Evolutionary conservation across 2,888 invertebrate genomes (phyloP).

Genomic region (Flabesymbios commensalis): DNA sequence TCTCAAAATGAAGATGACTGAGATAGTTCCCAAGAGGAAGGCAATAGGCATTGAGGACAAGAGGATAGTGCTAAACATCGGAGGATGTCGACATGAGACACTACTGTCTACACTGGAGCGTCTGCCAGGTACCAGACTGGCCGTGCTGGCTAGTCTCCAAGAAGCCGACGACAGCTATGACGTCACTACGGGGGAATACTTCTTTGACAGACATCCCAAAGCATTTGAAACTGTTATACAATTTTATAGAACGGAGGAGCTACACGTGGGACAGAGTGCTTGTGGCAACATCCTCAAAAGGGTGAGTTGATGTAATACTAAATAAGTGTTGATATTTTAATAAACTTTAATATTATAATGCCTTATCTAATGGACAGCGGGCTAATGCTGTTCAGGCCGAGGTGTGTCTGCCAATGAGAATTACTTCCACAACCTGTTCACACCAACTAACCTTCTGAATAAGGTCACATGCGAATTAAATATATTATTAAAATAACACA

Average conservation of each 20-base stretch:
- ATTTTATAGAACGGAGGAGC: constrained; percentile 54
- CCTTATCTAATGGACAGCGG: too few species aligned
- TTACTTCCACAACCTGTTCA: too few species aligned
- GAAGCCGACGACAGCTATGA: constrained; percentile 55
- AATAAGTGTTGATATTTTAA: too few species aligned
- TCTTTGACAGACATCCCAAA: constrained; percentile 57
- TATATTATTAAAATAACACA: too few species aligned
- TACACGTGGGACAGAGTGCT: constrained; percentile 54
- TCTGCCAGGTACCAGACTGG: constrained; percentile 51
- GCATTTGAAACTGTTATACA: constrained; percentile 54
- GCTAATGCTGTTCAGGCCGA: too few species aligned
- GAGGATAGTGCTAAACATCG: constrained; percentile 46
- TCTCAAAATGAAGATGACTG: too few species aligned
- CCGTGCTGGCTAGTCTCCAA: constrained; percentile 44
- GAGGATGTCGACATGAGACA: constrained; percentile 53
- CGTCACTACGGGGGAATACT: constrained; percentile 46
- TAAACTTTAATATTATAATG: too few species aligned
- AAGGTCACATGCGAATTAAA: too few species aligned
- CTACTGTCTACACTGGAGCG: constrained; percentile 45
- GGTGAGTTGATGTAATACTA: too few species aligned
- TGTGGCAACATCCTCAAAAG: constrained; percentile 58
- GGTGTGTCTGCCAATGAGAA: too few species aligned
- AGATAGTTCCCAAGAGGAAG: too few species aligned
- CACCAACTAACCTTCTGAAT: too few species aligned
- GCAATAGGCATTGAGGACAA: neutral